Base-by-base conservation (phyloP, 2,888 invertebrate genomes). In the Rhaphigaster nebulosa region DNA sequence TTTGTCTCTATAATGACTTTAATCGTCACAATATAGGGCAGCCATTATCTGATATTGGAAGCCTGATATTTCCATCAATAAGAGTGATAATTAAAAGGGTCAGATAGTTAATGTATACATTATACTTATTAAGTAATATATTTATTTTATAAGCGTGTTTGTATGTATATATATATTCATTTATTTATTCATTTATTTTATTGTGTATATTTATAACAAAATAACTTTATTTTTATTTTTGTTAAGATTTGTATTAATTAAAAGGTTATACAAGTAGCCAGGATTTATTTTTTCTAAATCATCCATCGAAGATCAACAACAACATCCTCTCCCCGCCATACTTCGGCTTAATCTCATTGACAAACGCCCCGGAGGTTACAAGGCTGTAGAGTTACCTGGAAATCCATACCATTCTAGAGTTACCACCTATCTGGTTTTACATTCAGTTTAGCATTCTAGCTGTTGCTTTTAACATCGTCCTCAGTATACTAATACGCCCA, bases 1-100 rank as follows among this genome's bases (percentile, higher is more conserved):
- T 84, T 50, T n/a, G 84, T 80, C 84, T 50, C 84, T 50, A 4
- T 84, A 84, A 84, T 84, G 84, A 84, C 70, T 76, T 76, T 76
- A 76, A 76, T 76, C 34, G 70, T 76, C 34, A 20, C 70, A 10
- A 76, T 76, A 76, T 76, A 76, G 70, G 70, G 23, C 70, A 20
- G 1, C 38, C 70, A 38, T 76, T 76, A 76, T 38, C 70, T 38
- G 20, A 76, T 76, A 76, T 34, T 76, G 70, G 20, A 76, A 38
- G 8, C 38, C 15, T 76, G 20, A 76, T 76, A 76, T 76, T 26
- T 76, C 10, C 38, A 23, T 76, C 34, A 76, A 38, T 38, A 76
- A 76, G 70, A 38, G 70, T 23, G 70, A 76, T 76, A 76, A 76
- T 76, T 76, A 76, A 38, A 76, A 8, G 20, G 29, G 8, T 12